Conservation (phyloP, 2,797 vertebrate species). For the Platyrinchus mystaceus region DNA sequence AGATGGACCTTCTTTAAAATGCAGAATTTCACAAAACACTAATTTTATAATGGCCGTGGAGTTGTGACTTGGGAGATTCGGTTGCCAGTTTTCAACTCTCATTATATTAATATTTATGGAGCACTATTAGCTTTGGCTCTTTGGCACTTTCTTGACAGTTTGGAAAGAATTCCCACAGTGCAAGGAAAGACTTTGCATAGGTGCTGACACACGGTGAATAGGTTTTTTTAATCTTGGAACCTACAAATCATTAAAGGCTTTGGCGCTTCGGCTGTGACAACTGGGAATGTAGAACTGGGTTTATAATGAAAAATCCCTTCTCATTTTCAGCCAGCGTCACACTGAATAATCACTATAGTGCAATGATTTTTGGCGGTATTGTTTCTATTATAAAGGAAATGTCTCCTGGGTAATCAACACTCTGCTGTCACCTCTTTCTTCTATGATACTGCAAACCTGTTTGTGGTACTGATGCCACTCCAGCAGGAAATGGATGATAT, state of each 20-base stretch:
- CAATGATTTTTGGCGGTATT: background rate
- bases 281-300: background rate
- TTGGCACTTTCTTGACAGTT: background rate
- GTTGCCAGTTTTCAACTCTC: background rate
- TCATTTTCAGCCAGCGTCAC: background rate
- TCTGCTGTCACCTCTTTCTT: background rate
- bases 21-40: background rate
- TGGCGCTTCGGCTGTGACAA: background rate
- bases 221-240: background rate
- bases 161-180: background rate
- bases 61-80: background rate
- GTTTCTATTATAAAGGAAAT: background rate
- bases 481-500: background rate
- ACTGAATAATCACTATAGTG: background rate
- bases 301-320: background rate
- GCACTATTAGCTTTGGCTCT: background rate
- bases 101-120: background rate
- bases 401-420: background rate
- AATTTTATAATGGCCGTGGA: background rate
- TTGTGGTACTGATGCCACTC: background rate
- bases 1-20: background rate
- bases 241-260: background rate
- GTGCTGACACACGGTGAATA: background rate
- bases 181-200: background rate
- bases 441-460: background rate